Conservation (phyloP, 2,113 vertebrate genomes). For the Podarcis cretensis region DNA sequence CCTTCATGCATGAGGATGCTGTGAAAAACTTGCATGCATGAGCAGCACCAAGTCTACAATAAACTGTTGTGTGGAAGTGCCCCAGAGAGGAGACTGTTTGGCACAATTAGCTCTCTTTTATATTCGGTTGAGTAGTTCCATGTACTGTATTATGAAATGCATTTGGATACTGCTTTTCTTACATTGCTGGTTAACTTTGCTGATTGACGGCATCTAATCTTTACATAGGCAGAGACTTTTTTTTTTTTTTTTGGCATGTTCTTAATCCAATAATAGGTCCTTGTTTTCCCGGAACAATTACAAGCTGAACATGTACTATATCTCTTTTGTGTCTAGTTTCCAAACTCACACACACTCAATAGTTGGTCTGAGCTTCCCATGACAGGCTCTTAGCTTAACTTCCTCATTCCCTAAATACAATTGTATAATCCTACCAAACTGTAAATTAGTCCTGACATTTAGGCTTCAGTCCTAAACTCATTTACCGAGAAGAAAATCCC, state of each 20-base stretch:
- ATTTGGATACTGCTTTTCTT: neutral
- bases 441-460: neutral
- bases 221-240: neutral
- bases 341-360: neutral
- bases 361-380: neutral
- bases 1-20: no score
- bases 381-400: neutral
- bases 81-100: neutral
- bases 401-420: neutral
- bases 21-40: no score
- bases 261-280: neutral
- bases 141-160: neutral
- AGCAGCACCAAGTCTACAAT: no score
- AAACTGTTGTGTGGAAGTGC: no score
- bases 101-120: neutral
- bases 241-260: neutral
- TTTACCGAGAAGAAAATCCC: no score
- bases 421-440: neutral
- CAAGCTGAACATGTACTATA: neutral
- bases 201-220: neutral
- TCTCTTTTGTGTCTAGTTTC: neutral
- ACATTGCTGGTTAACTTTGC: neutral
- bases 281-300: neutral
- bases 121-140: neutral
- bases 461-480: neutral